Conservation (phyloP, 1,140 invertebrate genomes). For the Leptopilina boulardi region DNA sequence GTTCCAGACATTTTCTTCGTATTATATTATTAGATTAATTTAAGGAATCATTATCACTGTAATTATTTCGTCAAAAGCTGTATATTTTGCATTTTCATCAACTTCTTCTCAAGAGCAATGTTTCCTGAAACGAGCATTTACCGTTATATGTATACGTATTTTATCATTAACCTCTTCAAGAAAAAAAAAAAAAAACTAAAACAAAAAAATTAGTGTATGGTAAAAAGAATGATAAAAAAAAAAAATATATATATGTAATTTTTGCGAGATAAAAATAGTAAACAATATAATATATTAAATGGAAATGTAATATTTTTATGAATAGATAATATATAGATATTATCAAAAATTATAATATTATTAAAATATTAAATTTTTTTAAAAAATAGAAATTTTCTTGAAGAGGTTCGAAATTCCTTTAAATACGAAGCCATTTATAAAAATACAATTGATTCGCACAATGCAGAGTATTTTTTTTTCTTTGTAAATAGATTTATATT, state of each 20-base stretch:
- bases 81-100: slow-evolving; percentile 22
- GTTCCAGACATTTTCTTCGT: slow-evolving; percentile 17
- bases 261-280: too few species aligned
- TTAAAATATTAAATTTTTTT: not conserved
- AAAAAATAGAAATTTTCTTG: not conserved
- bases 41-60: slow-evolving; percentile 3
- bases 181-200: not conserved
- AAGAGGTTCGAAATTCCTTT: slow-evolving; percentile 17
- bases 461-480: slow-evolving; percentile 45
- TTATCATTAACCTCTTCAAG: slow-evolving; percentile 6
- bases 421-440: not conserved
- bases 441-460: not conserved
- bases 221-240: not conserved
- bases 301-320: too few species aligned
- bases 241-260: too few species aligned
- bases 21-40: slow-evolving; percentile 18
- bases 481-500: slow-evolving; percentile 51
- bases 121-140: slow-evolving; percentile 18
- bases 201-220: not conserved
- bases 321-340: too few species aligned
- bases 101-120: not conserved
- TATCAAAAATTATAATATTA: not conserved
- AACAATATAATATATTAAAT: too few species aligned
- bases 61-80: slow-evolving; percentile 1
- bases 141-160: slow-evolving; percentile 13